These are phyloP conservation scores for Drosophila limbata DNA, from an alignment of 2,888 invertebrate species.

Conservation along the genomic window DNA sequence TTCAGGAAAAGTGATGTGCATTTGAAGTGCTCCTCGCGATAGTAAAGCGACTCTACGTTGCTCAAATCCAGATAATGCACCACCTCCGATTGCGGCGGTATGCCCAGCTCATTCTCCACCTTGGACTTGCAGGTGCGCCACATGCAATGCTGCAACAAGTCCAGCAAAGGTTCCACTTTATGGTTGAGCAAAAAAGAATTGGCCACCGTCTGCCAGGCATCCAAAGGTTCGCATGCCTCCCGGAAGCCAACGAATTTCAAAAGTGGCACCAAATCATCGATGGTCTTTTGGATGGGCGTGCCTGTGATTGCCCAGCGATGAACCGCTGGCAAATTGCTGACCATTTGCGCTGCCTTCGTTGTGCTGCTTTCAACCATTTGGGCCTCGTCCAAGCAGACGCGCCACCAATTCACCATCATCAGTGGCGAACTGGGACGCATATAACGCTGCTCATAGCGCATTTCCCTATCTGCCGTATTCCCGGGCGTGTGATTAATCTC, in stretches of 20 bases:
- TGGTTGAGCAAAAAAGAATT: conserved; percentile 68
- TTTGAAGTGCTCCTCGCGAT: conserved; percentile 87
- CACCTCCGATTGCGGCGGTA: conserved; percentile 88
- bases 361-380: conserved; percentile 90
- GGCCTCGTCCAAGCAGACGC: conserved; percentile 92
- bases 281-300: conserved; percentile 88
- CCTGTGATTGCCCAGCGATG: conserved; percentile 92
- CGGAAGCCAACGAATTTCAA: conserved; percentile 85
- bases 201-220: conserved; percentile 76
- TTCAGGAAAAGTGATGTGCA: conserved; percentile 86
- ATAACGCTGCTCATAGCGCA: conserved; percentile 88
- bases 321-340: conserved; percentile 85
- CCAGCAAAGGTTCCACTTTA: conserved; percentile 54
- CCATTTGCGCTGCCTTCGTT: conserved; percentile 86
- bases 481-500: conserved; percentile 88
- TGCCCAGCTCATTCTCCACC: conserved; percentile 89
- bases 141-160: conserved; percentile 78
- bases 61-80: conserved; percentile 88
- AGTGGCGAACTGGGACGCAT: conserved; percentile 89
- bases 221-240: conserved; percentile 69
- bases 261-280: conserved; percentile 86
- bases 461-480: conserved; percentile 80
- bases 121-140: conserved; percentile 90
- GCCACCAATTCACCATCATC: conserved; percentile 90
- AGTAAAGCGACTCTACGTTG: conserved; percentile 91